Base-by-base conservation (phyloP, 2,888 invertebrate genomes). In the Epinotia ramella region DNA sequence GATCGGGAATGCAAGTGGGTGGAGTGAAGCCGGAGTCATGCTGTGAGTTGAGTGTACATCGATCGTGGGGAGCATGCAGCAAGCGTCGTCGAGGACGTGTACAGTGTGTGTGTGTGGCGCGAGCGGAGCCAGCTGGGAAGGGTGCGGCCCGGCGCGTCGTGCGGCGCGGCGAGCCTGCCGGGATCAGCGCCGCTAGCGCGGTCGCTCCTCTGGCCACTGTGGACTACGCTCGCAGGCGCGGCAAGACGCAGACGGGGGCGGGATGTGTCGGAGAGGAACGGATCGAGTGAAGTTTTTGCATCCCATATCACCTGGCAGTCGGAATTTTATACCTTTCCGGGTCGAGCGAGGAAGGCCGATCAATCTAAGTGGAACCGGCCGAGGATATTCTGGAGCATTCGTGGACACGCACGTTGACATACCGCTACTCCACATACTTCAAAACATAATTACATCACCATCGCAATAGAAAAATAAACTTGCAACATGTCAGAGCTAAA, bases 291-390 rank as follows among this genome's bases (percentile, higher is more conserved):
- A 88, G 84, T 90, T 88, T 85, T 91, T 91, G 94, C 94, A 94
- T 94, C 94, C 94, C 94, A 94, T 94, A 94, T 94, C 94, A 94
- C 94, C 93, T 93, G 93, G 92, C 94, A 89, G 88, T 91, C 90
- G 85, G 85, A 92, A 94, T 94, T 94, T 94, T 94, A 94, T 94
- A 94, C 94, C 94, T 94, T 94, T 94, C 94, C 94, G 92, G 92
- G 93, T 90, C 90, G 93, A 94, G 92, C 93, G 93, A 93, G 93
- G 91, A 89, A 90, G 93, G 94, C 93, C 92, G 93, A 92, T 90
- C 90, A 92, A 91, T 86, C 93, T 93, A 94, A 92, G 92, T 93
- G 92, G 92, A 88, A 90, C 91, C 91, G 91, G 91, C 90, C 91
- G 91, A 91, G 93, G 92, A 90, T 89, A 89, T 84, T 88, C 93